Conservation (phyloP, 2,888 invertebrate genomes). For the Drosophila testacea region DNA sequence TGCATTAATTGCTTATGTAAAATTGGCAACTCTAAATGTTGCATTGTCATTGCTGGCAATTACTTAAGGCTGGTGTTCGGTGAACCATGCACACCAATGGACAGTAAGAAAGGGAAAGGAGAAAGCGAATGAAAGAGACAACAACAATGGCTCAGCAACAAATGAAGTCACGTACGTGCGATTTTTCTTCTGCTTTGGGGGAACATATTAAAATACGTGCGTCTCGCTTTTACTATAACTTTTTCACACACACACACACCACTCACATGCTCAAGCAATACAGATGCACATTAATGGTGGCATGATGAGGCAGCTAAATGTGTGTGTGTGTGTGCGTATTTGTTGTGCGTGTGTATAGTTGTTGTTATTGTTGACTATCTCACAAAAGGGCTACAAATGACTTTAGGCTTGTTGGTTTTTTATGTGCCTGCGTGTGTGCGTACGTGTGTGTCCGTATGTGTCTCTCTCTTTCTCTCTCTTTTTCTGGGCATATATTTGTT, state of each 20-base stretch:
- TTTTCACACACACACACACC: slow-evolving; percentile 47
- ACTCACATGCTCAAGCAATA: slow-evolving; percentile 27
- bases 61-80: slow-evolving; percentile 19
- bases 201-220: slow-evolving; percentile 84
- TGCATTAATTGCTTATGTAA: not conserved
- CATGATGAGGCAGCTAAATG: slow-evolving; percentile 80
- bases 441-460: slow-evolving; percentile 27
- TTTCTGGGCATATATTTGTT: slow-evolving; percentile 61
- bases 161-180: slow-evolving; percentile 84
- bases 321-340: slow-evolving; percentile 27
- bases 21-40: slow-evolving; percentile 26
- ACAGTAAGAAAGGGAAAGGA: slow-evolving; percentile 25
- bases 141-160: slow-evolving; percentile 67
- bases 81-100: slow-evolving; percentile 6
- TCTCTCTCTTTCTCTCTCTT: not conserved
- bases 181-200: slow-evolving; percentile 83
- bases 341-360: slow-evolving; percentile 24
- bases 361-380: slow-evolving; percentile 62
- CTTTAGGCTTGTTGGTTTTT: slow-evolving; percentile 69
- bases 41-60: slow-evolving; percentile 45
- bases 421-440: slow-evolving; percentile 48
- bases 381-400: slow-evolving; percentile 80
- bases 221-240: slow-evolving; percentile 81
- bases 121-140: slow-evolving; percentile 44
- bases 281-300: slow-evolving; percentile 75